Evolutionary conservation across 2,113 vertebrate species (phyloP).

Genomic region (Bungarus multicinctus): DNA sequence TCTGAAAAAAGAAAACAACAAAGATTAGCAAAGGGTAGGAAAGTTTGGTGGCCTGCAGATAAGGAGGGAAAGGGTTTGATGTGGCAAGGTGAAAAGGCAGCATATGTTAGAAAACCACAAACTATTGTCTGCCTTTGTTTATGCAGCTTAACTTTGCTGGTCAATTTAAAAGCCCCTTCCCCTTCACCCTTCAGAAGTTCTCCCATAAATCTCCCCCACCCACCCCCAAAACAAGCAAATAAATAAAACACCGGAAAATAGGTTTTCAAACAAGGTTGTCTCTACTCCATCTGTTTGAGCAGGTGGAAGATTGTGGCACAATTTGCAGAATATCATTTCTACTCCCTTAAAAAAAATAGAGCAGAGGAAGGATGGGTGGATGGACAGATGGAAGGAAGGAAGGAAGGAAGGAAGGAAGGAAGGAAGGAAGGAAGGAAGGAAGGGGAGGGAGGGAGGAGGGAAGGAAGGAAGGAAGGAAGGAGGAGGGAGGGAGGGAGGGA

Average conservation of each 20-base stretch:
- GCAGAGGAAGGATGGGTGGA: no score
- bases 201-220: slow-evolving; percentile 45
- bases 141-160: slow-evolving; percentile 43
- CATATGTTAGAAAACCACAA: slow-evolving; percentile 49
- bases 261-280: slow-evolving; percentile 31
- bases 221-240: slow-evolving; percentile 22
- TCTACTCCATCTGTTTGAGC: slow-evolving; percentile 28
- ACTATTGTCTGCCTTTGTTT: slow-evolving; percentile 47
- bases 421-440: no score
- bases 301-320: slow-evolving; percentile 1
- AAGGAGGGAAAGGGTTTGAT: slow-evolving; percentile 31
- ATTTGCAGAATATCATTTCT: neutral
- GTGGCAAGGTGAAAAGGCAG: slow-evolving; percentile 41
- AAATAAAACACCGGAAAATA: neutral
- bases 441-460: accelerated
- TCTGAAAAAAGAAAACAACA: slow-evolving; percentile 10
- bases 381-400: no score
- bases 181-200: slow-evolving; percentile 31
- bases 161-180: slow-evolving; percentile 43
- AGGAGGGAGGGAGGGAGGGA: accelerated
- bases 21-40: slow-evolving; percentile 37
- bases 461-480: neutral
- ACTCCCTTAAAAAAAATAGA: neutral
- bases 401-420: neutral
- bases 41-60: slow-evolving; percentile 22